Evolutionary conservation across 1,140 invertebrate genomes (phyloP).

Genomic region (Tachypleus tridentatus): DNA sequence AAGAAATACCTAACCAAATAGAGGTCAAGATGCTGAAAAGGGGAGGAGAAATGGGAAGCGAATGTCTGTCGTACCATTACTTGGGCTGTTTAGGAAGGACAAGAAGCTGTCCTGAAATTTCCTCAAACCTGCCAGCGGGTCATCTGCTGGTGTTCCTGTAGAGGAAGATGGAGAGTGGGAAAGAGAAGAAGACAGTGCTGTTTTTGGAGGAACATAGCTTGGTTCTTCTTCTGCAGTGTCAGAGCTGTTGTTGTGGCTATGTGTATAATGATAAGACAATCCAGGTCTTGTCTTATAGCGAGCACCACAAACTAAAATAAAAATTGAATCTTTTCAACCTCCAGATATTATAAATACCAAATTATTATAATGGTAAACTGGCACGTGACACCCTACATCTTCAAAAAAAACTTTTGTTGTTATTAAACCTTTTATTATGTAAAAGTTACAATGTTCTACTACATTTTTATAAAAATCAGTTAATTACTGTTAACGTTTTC

Average conservation of each 20-base stretch:
- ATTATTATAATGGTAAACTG: no score
- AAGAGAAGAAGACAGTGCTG: slow-evolving; percentile 13
- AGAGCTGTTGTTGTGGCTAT: slow-evolving; percentile 67
- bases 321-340: slow-evolving; percentile 2
- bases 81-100: slow-evolving; percentile 48
- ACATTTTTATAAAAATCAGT: no score
- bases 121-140: slow-evolving; percentile 23
- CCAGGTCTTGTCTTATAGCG: slow-evolving; percentile 95
- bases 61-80: slow-evolving; percentile 9
- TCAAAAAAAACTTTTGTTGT: no score
- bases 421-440: no score
- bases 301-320: slow-evolving; percentile 75
- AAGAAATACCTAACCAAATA: no score
- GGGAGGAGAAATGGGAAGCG: neutral
- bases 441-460: no score
- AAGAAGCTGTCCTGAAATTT: slow-evolving; percentile 55
- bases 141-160: neutral
- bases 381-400: no score
- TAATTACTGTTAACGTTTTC: no score
- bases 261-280: slow-evolving; percentile 91
- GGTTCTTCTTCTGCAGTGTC: slow-evolving; percentile 19
- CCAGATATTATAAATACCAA: no score
- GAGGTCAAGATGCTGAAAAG: no score
- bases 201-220: slow-evolving; percentile 25
- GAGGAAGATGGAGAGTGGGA: slow-evolving; percentile 7